Conservation (phyloP, 2,797 vertebrate species). For the Lepidocolaptes lacrymiger region DNA sequence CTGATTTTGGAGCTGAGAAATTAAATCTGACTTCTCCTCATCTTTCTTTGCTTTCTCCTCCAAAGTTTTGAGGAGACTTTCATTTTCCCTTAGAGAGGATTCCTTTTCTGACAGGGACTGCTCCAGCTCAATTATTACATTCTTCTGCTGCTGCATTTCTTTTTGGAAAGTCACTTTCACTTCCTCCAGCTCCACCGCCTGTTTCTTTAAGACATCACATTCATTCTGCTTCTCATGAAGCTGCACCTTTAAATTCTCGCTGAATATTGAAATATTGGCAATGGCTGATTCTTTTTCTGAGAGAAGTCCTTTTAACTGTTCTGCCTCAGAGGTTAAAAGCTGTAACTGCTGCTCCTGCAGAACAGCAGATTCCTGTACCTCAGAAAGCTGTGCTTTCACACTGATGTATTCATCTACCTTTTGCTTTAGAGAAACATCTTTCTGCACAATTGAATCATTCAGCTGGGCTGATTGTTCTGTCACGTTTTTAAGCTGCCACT, state of each 20-base stretch:
- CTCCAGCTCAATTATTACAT: conserved; percentile 68
- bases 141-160: conserved; percentile 68
- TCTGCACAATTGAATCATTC: conserved; percentile 65
- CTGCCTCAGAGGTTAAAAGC: conserved; percentile 72
- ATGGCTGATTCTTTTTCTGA: conserved; percentile 76
- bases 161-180: conserved; percentile 63
- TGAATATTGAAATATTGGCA: conserved; percentile 39
- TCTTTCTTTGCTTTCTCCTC: conserved; percentile 72
- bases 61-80: conserved; percentile 68
- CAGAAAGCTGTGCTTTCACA: conserved; percentile 72
- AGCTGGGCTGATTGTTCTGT: conserved; percentile 65
- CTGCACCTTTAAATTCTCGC: conserved; percentile 68
- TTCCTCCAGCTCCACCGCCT: conserved; percentile 76
- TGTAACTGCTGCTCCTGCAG: conserved; percentile 73
- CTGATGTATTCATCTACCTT: conserved; percentile 67
- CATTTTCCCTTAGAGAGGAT: conserved; percentile 66
- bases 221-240: conserved; percentile 79
- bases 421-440: conserved; percentile 76
- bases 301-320: conserved; percentile 69
- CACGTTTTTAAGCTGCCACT: conserved; percentile 63
- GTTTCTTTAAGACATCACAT: conserved; percentile 77
- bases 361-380: conserved; percentile 68
- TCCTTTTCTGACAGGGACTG: conserved; percentile 74
- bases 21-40: conserved; percentile 67
- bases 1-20: conserved; percentile 74